Evolutionary conservation across 2,797 vertebrate species (phyloP).

Genomic region (Falco peregrinus): DNA sequence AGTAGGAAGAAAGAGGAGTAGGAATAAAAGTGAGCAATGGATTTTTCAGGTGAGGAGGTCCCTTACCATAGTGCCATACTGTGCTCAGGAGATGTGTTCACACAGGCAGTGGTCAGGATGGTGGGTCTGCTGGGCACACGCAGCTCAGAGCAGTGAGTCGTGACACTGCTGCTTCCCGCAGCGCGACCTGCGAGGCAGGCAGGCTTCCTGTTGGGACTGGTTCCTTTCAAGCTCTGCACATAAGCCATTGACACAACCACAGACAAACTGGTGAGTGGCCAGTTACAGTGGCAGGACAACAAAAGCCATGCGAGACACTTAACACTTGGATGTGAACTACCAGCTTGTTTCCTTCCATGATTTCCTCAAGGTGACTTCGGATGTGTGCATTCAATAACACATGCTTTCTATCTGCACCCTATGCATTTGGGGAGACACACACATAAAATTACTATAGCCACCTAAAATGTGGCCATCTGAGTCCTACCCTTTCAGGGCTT

Average conservation of each 20-base stretch:
- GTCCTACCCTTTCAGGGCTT: background rate
- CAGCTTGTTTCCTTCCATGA: fast-evolving
- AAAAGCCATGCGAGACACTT: background rate
- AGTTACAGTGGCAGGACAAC: background rate
- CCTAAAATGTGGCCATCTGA: background rate
- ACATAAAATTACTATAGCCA: background rate
- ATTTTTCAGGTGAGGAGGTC: background rate
- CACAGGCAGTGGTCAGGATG: background rate
- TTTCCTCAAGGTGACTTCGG: background rate
- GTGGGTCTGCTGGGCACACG: fast-evolving
- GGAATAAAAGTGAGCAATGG: background rate
- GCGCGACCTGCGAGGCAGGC: background rate
- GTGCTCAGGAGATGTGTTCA: background rate
- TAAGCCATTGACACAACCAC: background rate
- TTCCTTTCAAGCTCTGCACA: background rate
- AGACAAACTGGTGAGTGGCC: background rate
- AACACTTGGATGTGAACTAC: background rate
- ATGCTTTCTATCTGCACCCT: background rate
- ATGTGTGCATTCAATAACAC: background rate
- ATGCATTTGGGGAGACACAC: background rate
- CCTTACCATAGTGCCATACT: background rate
- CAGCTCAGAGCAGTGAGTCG: background rate
- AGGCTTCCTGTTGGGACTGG: background rate
- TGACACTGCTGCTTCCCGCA: background rate
- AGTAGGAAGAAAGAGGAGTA: background rate